phyloP scores from a whole-genome alignment of 2,113 vertebrate genomes.

The Martes martes region DNA sequence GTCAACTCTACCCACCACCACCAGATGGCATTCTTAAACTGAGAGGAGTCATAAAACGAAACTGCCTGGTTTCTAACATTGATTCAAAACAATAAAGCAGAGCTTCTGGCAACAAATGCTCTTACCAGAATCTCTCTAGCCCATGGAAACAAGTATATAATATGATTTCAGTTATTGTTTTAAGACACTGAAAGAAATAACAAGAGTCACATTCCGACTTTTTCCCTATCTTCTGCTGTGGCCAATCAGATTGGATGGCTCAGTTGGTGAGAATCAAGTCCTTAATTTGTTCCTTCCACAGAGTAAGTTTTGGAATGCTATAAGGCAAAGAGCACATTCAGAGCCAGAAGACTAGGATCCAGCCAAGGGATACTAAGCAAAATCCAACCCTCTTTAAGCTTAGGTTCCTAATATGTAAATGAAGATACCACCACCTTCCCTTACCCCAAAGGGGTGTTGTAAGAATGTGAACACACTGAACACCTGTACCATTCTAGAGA shows the following conservation, averaged over 20 bases:
- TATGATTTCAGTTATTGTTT: not conserved
- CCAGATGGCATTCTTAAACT: constrained; percentile 40
- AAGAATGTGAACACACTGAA: not conserved
- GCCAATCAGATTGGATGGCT: not conserved
- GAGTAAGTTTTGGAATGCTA: not conserved
- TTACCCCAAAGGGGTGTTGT: not conserved
- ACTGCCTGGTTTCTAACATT: not conserved
- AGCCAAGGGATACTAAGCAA: not conserved
- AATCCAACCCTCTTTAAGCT: not conserved
- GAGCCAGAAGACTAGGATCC: not conserved
- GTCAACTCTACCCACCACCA: constrained; percentile 16
- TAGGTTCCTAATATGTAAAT: constrained; percentile 6
- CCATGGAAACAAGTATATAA: not conserved
- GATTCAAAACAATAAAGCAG: not conserved
- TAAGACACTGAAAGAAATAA: constrained; percentile 11
- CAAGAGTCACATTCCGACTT: not conserved
- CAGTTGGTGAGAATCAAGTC: not conserved
- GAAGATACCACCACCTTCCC: not conserved
- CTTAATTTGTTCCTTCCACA: not conserved
- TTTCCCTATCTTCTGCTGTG: not conserved
- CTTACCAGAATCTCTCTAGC: not conserved
- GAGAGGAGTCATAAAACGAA: not conserved
- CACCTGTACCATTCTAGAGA: not conserved
- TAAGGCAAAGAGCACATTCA: not conserved
- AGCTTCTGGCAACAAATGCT: not conserved